phyloP scores from a whole-genome alignment of 1,140 invertebrate species.

The Tetramorium alpestre region DNA sequence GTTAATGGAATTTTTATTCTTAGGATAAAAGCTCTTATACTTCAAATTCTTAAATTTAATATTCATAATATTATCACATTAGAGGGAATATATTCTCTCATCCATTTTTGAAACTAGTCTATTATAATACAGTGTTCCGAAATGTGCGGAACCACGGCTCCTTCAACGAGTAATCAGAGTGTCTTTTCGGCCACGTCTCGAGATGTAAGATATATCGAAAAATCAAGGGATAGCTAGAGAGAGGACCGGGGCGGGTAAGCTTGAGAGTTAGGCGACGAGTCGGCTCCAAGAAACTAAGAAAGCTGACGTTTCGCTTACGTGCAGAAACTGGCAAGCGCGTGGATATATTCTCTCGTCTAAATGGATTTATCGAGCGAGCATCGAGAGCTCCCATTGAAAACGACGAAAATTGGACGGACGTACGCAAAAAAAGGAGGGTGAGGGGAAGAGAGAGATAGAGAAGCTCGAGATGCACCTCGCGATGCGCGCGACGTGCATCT shows the following conservation, averaged over 20 bases:
- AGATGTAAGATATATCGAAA: conserved; percentile 36
- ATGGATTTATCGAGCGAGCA: conserved; percentile 78
- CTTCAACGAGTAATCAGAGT: not conserved
- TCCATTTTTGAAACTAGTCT: not conserved
- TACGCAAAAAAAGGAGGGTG: not conserved
- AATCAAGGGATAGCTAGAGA: not conserved
- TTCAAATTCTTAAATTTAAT: not conserved
- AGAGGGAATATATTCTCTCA: not conserved
- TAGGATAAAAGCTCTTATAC: not conserved
- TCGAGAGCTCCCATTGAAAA: conserved; percentile 74
- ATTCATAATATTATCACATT: not conserved
- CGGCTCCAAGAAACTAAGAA: conserved; percentile 72
- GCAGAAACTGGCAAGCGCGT: conserved; percentile 75
- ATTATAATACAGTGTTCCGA: not conserved
- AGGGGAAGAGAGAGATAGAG: not conserved
- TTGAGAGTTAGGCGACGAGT: conserved; percentile 61
- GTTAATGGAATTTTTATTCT: not conserved
- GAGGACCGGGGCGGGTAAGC: not conserved
- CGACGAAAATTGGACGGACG: conserved; percentile 72
- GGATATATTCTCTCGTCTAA: conserved; percentile 71
- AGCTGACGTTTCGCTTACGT: conserved; percentile 84
- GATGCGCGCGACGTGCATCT: conserved; percentile 29
- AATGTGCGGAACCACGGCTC: not conserved
- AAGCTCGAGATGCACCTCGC: not conserved
- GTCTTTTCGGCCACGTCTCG: not conserved